Evolutionary conservation across 2,888 invertebrate species (phyloP).

Genomic region (Saturnia pavonia): DNA sequence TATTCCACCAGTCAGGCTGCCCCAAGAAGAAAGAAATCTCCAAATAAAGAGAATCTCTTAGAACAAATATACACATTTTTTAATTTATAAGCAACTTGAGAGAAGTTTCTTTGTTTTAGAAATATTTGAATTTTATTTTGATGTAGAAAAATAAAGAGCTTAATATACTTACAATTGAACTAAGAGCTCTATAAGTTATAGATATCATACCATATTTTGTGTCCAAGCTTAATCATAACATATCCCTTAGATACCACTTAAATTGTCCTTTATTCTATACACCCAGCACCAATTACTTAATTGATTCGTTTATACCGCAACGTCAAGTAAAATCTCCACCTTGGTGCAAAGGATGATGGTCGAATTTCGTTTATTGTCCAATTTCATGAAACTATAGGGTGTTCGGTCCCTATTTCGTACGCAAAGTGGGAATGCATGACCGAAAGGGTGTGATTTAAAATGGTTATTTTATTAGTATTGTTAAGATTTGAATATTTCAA

Average conservation of each 20-base stretch:
- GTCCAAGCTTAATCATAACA: not conserved
- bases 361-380: not conserved
- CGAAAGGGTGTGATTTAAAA: conserved; percentile 74
- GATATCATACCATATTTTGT: too few species aligned
- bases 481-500: conserved; percentile 55
- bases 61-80: too few species aligned
- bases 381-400: conserved; percentile 29
- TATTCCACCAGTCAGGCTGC: too few species aligned
- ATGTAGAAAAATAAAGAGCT: too few species aligned
- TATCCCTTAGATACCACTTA: conserved; percentile 20
- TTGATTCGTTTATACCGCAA: conserved; percentile 52
- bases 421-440: conserved; percentile 60
- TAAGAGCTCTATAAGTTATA: too few species aligned
- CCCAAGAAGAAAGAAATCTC: too few species aligned
- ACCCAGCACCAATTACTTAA: conserved; percentile 67
- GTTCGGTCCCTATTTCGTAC: conserved; percentile 39
- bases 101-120: too few species aligned
- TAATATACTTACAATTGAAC: too few species aligned
- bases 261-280: conserved; percentile 31
- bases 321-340: conserved; percentile 17
- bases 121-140: too few species aligned
- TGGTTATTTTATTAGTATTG: conserved; percentile 75
- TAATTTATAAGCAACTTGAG: too few species aligned
- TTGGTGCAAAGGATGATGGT: conserved; percentile 13
- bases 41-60: too few species aligned